phyloP scores from a whole-genome alignment of 2,113 vertebrate species.

The Carollia perspicillata region DNA sequence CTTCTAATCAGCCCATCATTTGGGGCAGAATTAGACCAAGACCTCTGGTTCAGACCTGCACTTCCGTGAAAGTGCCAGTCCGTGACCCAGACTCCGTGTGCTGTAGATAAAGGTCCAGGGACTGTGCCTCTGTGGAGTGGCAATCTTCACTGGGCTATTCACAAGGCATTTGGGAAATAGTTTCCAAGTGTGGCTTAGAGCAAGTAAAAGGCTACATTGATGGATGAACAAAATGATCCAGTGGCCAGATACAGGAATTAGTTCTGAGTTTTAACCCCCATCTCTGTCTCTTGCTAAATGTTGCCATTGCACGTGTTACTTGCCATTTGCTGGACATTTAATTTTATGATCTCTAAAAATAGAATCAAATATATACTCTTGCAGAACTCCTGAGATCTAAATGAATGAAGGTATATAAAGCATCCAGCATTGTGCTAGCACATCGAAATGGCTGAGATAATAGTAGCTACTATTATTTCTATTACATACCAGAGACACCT shows the following conservation, averaged over 20 bases:
- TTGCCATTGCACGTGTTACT: not conserved
- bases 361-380: not conserved
- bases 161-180: not conserved
- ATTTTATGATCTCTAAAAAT: not conserved
- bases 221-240: not conserved
- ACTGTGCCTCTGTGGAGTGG: not conserved
- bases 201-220: not conserved
- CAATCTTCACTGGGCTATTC: not conserved
- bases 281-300: not conserved
- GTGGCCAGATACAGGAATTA: not conserved
- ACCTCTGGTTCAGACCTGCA: not conserved
- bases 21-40: not conserved
- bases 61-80: not conserved
- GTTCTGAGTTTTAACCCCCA: not conserved
- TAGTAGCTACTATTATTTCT: not conserved
- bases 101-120: not conserved
- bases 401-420: not conserved
- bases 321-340: not conserved
- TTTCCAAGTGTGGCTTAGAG: not conserved
- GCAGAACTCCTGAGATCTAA: not conserved
- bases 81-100: not conserved
- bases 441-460: not conserved
- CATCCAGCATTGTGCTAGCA: not conserved
- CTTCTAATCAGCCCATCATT: not conserved
- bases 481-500: conserved; percentile 92